These are phyloP conservation scores for Spizaetus ornatus DNA, from an alignment of 2,113 vertebrate species.

Conservation along the genomic window DNA sequence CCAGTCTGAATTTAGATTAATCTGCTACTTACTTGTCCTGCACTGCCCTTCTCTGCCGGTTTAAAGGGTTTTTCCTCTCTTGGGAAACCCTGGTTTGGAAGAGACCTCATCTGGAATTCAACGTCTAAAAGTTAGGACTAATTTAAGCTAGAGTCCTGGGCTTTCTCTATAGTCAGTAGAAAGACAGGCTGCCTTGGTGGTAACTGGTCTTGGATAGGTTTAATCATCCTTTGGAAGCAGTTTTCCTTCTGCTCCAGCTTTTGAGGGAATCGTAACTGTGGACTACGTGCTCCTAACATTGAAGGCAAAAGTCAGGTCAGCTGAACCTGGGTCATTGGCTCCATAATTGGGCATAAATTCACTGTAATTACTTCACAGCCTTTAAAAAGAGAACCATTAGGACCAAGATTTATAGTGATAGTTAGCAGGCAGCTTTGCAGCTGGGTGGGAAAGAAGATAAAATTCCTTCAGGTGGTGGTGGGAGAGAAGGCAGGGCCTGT, in stretches of 20 bases:
- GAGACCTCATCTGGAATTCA: not conserved
- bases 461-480: not conserved
- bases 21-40: not conserved
- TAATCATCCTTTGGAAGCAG: not conserved
- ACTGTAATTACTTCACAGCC: not conserved
- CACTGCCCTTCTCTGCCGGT: not conserved
- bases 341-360: not conserved
- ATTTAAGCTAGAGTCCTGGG: not conserved
- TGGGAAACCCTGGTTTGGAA: not conserved
- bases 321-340: not conserved
- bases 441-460: not conserved
- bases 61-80: not conserved
- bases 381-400: not conserved
- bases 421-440: not conserved
- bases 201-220: not conserved
- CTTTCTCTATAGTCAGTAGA: not conserved
- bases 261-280: not conserved
- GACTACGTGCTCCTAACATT: not conserved
- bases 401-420: not conserved
- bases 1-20: not conserved
- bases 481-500: not conserved
- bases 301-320: not conserved
- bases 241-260: not conserved
- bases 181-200: not conserved
- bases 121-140: not conserved